Evolutionary conservation across 2,113 vertebrate genomes (phyloP), one percentile per base, ranked within the genome.

Genomic region (Fregata magnificens): DNA sequence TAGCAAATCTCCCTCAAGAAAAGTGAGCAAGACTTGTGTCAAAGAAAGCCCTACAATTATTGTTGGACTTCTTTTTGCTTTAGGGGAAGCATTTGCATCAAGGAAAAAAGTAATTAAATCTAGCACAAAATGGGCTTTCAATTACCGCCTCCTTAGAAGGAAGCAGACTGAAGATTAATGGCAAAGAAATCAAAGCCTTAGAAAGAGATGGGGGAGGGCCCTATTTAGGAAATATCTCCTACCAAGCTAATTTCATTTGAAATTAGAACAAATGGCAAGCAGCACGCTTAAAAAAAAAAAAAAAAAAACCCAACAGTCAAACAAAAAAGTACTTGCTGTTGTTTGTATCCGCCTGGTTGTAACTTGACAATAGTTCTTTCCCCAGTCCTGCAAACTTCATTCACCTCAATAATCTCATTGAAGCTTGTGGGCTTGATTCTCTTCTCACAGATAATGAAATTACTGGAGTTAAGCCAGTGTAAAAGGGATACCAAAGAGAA

Each of bases 101-200:
- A 74, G 97, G 52, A 66, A 88, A 95, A 77, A 82, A 80, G 95
- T 94, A 94, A 93, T 95, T 80, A 84, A 94, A 89, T 95, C 52
- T 82, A 21, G 13, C 61, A 72, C 47, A 83, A 91, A 80, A 85
- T 92, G 73, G 91, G 82, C 93, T 97, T 97, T 95, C 95, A 96
- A 93, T 97, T 97, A 94, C 72, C 1, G 40, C 89, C 89, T 96
- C 89, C 65, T 91, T 88, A 90, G 95, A 77, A 96, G 95, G 91
- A 96, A 95, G 87, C 89, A 62, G 82, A 17, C 82, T 85, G 53
- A 76, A 97, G 94, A 97, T 94, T 96, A 95, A 93, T 95, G 78
- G 87, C 85, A 74, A 59, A 86, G 82, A 91, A 97, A 96, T 96
- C 94, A 97, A 97, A 97, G 95, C 74, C 53, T 70, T 70, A n/a